These are phyloP conservation scores for Argyra leucocephala DNA, from an alignment of 2,888 invertebrate genomes.

Conservation along the genomic window DNA sequence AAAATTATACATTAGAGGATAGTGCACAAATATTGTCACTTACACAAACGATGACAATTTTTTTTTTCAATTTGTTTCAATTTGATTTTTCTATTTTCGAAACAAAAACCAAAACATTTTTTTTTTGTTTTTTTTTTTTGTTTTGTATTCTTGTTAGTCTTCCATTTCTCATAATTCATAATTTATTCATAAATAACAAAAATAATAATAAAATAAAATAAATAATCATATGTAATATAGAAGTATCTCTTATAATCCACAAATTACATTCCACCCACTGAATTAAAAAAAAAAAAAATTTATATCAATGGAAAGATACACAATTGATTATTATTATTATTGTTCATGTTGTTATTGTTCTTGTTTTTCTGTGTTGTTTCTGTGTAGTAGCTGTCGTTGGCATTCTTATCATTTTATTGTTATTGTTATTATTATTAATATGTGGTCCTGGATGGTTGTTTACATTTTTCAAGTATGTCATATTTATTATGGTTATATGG, in stretches of 20 bases:
- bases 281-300: neutral
- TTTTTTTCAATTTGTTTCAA: too few relatives aligned
- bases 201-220: neutral
- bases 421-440: neutral
- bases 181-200: neutral
- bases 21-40: too few relatives aligned
- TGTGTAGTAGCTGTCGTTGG: neutral
- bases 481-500: too few relatives aligned
- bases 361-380: neutral
- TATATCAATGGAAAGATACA: neutral
- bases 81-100: too few relatives aligned
- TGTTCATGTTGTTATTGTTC: neutral
- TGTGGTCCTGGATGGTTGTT: neutral
- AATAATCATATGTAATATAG: neutral
- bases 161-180: neutral
- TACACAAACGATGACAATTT: too few relatives aligned
- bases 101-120: too few relatives aligned
- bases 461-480: too few relatives aligned
- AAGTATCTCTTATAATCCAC: slow-evolving; percentile 6
- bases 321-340: neutral
- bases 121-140: too few relatives aligned
- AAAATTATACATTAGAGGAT: too few relatives aligned
- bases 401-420: neutral
- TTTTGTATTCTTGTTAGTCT: too few relatives aligned
- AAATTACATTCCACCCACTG: slow-evolving; percentile 3